Evolutionary conservation across 2,797 vertebrate species (phyloP).

Genomic region (Danionella dracula): DNA sequence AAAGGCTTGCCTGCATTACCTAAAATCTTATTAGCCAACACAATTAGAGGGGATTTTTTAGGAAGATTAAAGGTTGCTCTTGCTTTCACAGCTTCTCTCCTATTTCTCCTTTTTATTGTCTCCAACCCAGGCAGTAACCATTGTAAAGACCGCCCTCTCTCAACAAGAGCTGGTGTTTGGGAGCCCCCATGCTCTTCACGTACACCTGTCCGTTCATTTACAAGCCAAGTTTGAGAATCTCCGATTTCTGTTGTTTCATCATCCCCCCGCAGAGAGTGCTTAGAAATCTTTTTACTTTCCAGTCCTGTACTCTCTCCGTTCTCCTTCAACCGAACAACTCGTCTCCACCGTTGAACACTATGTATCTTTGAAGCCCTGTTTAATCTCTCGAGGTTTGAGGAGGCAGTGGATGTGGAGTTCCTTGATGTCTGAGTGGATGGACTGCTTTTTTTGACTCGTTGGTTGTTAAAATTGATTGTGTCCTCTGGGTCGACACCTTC

Average conservation of each 20-base stretch:
- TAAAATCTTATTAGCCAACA: conserved; percentile 67
- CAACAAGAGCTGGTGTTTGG: background rate
- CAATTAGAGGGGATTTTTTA: conserved; percentile 65
- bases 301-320: conserved; percentile 40
- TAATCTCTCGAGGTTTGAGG: background rate
- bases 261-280: conserved; percentile 49
- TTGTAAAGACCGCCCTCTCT: conserved; percentile 62
- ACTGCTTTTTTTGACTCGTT: conserved; percentile 50
- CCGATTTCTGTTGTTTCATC: conserved; percentile 49
- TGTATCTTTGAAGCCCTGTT: background rate
- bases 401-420: conserved; percentile 52
- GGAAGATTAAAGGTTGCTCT: conserved; percentile 60
- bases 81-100: conserved; percentile 46
- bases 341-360: conserved; percentile 38
- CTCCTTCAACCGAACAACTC: background rate
- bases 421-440: conserved; percentile 53
- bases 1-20: conserved; percentile 57
- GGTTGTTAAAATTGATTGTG: conserved; percentile 69
- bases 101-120: conserved; percentile 29
- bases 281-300: conserved; percentile 32
- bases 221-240: too few species aligned
- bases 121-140: conserved; percentile 68
- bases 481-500: conserved; percentile 78
- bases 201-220: background rate
- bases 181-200: conserved; percentile 24